A percentile compares a stretch with the other conserved stretches of the same genome.
Conservation (phyloP, 2,888 invertebrate species). For the Hyposoter dolosus region DNA sequence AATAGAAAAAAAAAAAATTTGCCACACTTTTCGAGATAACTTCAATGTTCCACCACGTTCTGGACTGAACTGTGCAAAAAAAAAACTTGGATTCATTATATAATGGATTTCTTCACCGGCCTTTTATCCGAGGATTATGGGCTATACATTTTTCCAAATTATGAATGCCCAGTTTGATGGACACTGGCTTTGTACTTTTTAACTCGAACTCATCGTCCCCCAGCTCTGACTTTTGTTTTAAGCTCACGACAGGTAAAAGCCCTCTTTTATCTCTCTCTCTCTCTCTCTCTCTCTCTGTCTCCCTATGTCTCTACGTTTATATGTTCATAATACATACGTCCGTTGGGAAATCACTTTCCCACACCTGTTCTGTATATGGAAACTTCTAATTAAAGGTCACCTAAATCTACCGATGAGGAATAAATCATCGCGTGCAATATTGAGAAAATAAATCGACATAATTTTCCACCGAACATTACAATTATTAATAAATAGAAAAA, state of each 20-base stretch:
- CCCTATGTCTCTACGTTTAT: not conserved
- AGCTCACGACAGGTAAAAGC: constrained; percentile 1
- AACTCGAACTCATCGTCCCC: not conserved
- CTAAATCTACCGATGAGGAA: constrained; percentile 9
- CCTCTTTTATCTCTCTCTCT: not conserved
- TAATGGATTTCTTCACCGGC: not conserved
- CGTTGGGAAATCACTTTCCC: constrained; percentile 49
- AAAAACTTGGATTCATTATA: not conserved
- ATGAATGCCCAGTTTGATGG: not conserved
- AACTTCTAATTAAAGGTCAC: not conserved
- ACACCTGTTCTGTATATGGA: constrained; percentile 14
- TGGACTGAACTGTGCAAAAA: not conserved
- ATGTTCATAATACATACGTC: constrained; percentile 16
- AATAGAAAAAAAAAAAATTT: not conserved
- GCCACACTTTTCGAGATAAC: no score
- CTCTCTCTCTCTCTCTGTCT: not conserved
- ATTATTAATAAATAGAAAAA: not conserved
- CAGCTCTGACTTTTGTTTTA: constrained; percentile 10
- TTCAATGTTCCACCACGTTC: not conserved
- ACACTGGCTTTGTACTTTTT: not conserved
- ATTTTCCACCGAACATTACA: not conserved
- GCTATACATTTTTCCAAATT: not conserved
- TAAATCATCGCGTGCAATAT: not conserved
- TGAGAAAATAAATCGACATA: not conserved
- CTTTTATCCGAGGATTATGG: not conserved